phyloP scores from a whole-genome alignment of 37 sponge, comb jelly and placozoan species.

The Chondrilla cf. caribensis region DNA sequence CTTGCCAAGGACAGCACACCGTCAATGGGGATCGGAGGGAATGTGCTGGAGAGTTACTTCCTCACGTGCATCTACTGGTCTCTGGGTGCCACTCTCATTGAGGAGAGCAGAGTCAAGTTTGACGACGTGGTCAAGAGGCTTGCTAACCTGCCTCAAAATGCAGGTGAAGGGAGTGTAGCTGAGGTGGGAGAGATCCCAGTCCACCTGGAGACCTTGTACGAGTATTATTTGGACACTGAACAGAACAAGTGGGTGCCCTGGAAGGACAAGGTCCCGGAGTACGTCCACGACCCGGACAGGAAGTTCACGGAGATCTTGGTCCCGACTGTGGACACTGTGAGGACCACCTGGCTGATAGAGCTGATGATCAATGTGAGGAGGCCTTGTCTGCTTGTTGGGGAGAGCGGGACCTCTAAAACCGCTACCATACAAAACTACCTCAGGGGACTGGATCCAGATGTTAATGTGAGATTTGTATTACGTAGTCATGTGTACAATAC shows the following conservation, averaged over 20 bases:
- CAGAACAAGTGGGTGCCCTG: conserved; percentile 85
- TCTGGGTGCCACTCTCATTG: conserved; percentile 87
- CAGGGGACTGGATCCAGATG: conserved; percentile 78
- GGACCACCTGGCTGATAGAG: conserved; percentile 95
- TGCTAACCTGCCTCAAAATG: conserved; percentile 57
- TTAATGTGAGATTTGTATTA: conserved; percentile 47
- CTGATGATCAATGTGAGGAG: conserved; percentile 84
- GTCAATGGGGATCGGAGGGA: conserved; percentile 51
- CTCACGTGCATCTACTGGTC: conserved; percentile 88
- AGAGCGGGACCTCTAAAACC: conserved; percentile 98
- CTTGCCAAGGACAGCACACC: conserved; percentile 38
- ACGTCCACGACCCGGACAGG: conserved; percentile 77
- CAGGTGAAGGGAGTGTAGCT: conserved; percentile 63
- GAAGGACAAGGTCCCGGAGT: conserved; percentile 85
- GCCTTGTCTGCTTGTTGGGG: conserved; percentile 96
- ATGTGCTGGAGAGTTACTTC: conserved; percentile 81
- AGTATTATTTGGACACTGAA: conserved; percentile 83
- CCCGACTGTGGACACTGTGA: conserved; percentile 95
- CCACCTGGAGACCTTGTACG: conserved; percentile 81
- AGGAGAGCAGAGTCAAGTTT: conserved; percentile 91
- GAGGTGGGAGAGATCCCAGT: conserved; percentile 86
- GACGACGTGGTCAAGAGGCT: conserved; percentile 84
- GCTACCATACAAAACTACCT: conserved; percentile 93
- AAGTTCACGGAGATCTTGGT: conserved; percentile 95
- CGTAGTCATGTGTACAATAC: no score